Conservation (phyloP, 2,797 vertebrate genomes). For the Pipistrellus pipistrellus region DNA sequence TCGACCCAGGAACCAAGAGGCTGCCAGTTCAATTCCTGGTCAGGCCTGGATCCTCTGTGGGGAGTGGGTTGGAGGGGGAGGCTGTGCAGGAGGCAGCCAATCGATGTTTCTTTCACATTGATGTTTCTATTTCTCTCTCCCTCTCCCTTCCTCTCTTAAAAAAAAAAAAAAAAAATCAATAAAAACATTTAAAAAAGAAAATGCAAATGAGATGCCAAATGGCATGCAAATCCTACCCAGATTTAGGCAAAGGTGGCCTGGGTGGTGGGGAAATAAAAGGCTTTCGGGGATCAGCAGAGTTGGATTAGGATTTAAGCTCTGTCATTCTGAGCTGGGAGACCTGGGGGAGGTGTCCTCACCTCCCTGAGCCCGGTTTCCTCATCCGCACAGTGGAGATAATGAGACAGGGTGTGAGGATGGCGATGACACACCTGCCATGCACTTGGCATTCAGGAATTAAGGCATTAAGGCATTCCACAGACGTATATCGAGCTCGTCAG, state of each 20-base stretch:
- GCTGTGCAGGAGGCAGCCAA: too few species aligned
- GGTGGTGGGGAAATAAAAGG: background rate
- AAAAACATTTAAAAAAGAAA: background rate
- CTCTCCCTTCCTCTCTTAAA: too few species aligned
- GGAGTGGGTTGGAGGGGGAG: accelerated
- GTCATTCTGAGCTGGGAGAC: background rate
- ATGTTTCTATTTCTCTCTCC: too few species aligned
- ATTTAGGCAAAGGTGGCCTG: background rate
- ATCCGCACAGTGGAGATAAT: background rate
- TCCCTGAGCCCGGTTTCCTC: slow-evolving; percentile 20
- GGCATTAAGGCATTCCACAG: background rate
- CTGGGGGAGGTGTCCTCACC: background rate
- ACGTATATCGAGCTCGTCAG: background rate
- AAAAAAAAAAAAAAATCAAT: too few species aligned
- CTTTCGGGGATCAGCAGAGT: background rate
- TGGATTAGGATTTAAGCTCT: background rate
- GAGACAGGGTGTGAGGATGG: background rate
- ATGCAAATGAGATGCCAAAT: slow-evolving; percentile 43
- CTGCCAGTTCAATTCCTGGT: too few species aligned
- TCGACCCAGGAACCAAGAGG: too few species aligned
- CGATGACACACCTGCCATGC: background rate
- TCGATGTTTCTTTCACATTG: too few species aligned
- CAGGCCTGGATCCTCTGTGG: too few species aligned
- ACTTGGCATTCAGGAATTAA: background rate
- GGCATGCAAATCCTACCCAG: background rate